Evolutionary conservation across 2,113 vertebrate species (phyloP), one percentile per base, ranked within the genome.

Genomic region (Trichomycterus rosablanca): DNA sequence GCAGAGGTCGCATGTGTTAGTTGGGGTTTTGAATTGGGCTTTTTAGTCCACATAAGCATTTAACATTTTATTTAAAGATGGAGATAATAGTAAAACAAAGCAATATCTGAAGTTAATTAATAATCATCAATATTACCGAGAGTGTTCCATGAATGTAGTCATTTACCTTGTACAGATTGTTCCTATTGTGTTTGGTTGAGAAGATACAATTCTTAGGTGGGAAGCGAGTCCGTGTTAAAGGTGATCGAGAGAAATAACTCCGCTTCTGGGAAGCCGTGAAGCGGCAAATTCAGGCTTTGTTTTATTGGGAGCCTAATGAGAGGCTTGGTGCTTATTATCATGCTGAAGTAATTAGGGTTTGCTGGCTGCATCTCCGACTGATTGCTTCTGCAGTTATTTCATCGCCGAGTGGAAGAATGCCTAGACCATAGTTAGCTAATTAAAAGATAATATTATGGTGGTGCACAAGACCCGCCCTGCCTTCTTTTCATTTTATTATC

Each of bases 371-470:
- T 72, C 54, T 43, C 75, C 43, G 78, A 77, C 76, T 85, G 81
- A 85, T 80, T 85, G 80, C 77, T 75, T 85, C 76, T 70, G 55
- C 77, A 81, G 79, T 86, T 83, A 86, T 88, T 82, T 84, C 79
- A 77, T 80, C 72, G 39, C 74, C 64, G 73, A 78, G 73, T 78
- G 82, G 74, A 76, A 77, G 76, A 76, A 76, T 80, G 78, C 74
- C 72, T 70, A 68, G 74, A 78, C 76, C 70, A 64, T 79, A 81
- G 73, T 83, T 84, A 84, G 80, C 80, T 83, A 86, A 89, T 89
- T 89, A 89, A 88, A 86, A 87, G 82, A 87, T 86, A 82, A 80
- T 83, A 79, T 78, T 80, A 75, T 80, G 69, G 62, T 64, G 57
- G 80, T 74, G 67, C 45, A 52, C 56, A 64, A 70, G 76, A 82